Evolutionary conservation across 2,888 invertebrate genomes (phyloP), one percentile per base, ranked within the genome.

Genomic region (Philereme vetulata): DNA sequence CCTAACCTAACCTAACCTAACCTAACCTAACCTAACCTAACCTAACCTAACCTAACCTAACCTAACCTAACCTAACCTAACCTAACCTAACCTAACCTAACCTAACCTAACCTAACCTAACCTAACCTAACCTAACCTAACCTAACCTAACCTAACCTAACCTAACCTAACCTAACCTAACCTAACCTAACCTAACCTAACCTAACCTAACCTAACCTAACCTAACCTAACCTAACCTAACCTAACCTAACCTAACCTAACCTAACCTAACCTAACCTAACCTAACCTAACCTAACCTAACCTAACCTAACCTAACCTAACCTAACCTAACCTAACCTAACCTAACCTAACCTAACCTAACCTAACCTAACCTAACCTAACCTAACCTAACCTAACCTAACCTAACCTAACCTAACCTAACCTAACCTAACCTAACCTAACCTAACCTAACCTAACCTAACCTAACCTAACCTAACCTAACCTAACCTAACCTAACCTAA

Each of bases 1-100:
- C n/a, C n/a, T n/a, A n/a, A n/a, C n/a, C n/a, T n/a, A n/a, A n/a
- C n/a, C n/a, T n/a, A n/a, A n/a, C n/a, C n/a, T n/a, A 52, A 52
- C 52, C 52, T 52, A 52, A 52, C 52, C 52, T 52, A 52, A 52
- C 52, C 46, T 52, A 52, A 52, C 52, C 52, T 52, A 52, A 52
- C 52, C 52, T 52, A 52, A 52, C 52, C 52, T 52, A 52, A 52
- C 52, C 52, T 52, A 52, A 52, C 52, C 52, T 52, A 52, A 52
- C 52, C 52, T 52, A 52, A 52, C 52, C 52, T 52, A 52, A 52
- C 52, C 52, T 52, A 52, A 52, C 52, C 52, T 52, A 52, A 52
- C 52, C 52, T 52, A 52, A 52, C 52, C 52, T 52, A 52, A 52
- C 56, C 52, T 52, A 52, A 52, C 52, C 52, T 52, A 52, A 52